Conservation (phyloP, 1,140 invertebrate genomes). For the Teleopsis dalmanni region DNA sequence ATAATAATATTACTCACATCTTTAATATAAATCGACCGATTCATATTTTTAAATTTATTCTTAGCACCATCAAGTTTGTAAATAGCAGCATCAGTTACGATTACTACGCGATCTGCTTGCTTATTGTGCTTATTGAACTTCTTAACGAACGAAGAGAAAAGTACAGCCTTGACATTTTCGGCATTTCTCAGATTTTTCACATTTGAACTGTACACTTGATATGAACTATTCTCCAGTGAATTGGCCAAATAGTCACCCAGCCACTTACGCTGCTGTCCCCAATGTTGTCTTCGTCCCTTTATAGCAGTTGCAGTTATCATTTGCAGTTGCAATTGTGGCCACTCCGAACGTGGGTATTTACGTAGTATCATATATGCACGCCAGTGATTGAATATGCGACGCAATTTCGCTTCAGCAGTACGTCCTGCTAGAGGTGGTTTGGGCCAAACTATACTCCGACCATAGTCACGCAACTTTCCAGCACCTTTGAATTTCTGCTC, state of each 20-base stretch:
- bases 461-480: constrained; percentile 60
- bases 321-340: constrained; percentile 75
- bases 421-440: constrained; percentile 60
- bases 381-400: constrained; percentile 64
- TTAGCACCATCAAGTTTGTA: constrained; percentile 78
- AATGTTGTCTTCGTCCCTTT: constrained; percentile 63
- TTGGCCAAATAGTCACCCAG: constrained; percentile 82
- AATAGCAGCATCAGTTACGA: constrained; percentile 80
- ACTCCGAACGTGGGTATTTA: constrained; percentile 71
- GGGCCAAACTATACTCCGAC: constrained; percentile 76
- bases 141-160: constrained; percentile 56
- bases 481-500: constrained; percentile 55
- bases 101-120: constrained; percentile 75
- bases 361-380: constrained; percentile 77
- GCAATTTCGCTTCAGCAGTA: constrained; percentile 45
- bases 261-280: constrained; percentile 82
- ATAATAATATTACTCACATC: constrained; percentile 52
- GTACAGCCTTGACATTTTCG: constrained; percentile 58
- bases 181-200: constrained; percentile 62
- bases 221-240: constrained; percentile 68
- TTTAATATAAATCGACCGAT: constrained; percentile 69
- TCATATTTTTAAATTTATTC: constrained; percentile 82
- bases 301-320: constrained; percentile 74
- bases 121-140: constrained; percentile 76
- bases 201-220: constrained; percentile 60